A percentile compares a stretch with the other conserved stretches of the same genome.
Evolutionary conservation across 2,888 invertebrate genomes (phyloP).

Genomic region (Plagiodera versicolora): DNA sequence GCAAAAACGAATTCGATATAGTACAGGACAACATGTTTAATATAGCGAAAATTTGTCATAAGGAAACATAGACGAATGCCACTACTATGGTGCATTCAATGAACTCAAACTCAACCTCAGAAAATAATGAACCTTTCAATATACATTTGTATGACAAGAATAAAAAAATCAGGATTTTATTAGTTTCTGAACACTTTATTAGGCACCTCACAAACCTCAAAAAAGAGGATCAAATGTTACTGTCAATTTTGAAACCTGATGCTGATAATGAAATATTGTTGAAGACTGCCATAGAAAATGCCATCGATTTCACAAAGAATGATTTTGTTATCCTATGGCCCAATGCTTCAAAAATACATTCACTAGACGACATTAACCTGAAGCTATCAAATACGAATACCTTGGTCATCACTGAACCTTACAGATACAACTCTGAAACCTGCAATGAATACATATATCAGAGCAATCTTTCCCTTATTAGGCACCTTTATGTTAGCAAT

Average conservation of each 20-base stretch:
- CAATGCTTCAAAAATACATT: slow-evolving; percentile 1
- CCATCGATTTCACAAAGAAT: slow-evolving; percentile 4
- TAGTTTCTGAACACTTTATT: slow-evolving; percentile 1
- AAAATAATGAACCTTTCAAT: neutral
- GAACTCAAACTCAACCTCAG: neutral
- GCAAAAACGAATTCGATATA: neutral
- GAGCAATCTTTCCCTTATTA: neutral
- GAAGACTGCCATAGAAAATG: neutral
- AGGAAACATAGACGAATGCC: neutral
- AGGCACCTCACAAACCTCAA: slow-evolving; percentile 2
- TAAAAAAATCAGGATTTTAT: slow-evolving; percentile 3
- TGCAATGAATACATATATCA: too few species aligned
- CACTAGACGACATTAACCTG: slow-evolving; percentile 3
- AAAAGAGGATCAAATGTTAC: neutral
- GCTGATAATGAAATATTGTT: slow-evolving; percentile 5
- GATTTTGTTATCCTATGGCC: slow-evolving; percentile 4
- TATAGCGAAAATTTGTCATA: neutral
- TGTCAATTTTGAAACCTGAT: neutral
- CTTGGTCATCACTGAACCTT: too few species aligned
- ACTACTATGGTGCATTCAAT: neutral
- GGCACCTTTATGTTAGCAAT: neutral
- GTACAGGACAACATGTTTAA: slow-evolving; percentile 2
- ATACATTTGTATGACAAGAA: neutral
- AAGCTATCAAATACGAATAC: slow-evolving; percentile 1
- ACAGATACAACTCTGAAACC: too few species aligned